phyloP scores from a whole-genome alignment of 2,113 vertebrate genomes.

The Catagonus wagneri region DNA sequence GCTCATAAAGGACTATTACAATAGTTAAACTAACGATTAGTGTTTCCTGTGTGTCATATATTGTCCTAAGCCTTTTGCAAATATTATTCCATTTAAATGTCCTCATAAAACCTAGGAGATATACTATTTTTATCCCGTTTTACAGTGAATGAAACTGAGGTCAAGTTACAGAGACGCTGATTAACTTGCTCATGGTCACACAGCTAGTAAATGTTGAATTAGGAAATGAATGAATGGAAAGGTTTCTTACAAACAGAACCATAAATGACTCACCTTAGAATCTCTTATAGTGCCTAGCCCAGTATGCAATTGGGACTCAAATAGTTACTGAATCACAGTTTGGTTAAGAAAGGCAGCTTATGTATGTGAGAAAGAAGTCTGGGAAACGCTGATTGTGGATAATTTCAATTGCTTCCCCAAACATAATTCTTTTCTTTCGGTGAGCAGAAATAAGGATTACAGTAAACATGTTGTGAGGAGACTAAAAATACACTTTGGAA shows the following conservation, averaged over 20 bases:
- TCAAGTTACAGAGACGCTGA: slow-evolving; percentile 43
- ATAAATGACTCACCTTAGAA: background rate
- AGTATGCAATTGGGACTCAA: background rate
- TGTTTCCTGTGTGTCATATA: background rate
- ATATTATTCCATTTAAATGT: slow-evolving; percentile 9
- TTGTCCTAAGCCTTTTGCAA: slow-evolving; percentile 40
- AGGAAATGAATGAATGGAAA: background rate
- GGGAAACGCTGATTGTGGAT: background rate
- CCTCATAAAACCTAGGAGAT: background rate
- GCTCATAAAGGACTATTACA: background rate
- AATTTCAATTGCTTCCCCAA: slow-evolving; percentile 41
- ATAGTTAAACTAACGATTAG: background rate
- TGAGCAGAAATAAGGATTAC: background rate
- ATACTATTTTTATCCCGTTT: slow-evolving; percentile 12
- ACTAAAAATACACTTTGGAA: slow-evolving; percentile 59
- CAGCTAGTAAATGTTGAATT: slow-evolving; percentile 15
- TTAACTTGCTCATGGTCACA: background rate
- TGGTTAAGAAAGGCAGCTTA: slow-evolving; percentile 33
- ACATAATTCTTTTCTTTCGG: slow-evolving; percentile 41
- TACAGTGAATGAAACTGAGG: slow-evolving; percentile 40
- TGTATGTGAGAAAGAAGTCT: slow-evolving; percentile 14
- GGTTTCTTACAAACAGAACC: slow-evolving; percentile 19
- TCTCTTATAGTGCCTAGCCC: background rate
- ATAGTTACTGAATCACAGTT: slow-evolving; percentile 19
- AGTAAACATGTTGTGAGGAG: slow-evolving; percentile 39